Evolutionary conservation across 2,888 invertebrate genomes (phyloP).

Genomic region (Tridacna crocea): DNA sequence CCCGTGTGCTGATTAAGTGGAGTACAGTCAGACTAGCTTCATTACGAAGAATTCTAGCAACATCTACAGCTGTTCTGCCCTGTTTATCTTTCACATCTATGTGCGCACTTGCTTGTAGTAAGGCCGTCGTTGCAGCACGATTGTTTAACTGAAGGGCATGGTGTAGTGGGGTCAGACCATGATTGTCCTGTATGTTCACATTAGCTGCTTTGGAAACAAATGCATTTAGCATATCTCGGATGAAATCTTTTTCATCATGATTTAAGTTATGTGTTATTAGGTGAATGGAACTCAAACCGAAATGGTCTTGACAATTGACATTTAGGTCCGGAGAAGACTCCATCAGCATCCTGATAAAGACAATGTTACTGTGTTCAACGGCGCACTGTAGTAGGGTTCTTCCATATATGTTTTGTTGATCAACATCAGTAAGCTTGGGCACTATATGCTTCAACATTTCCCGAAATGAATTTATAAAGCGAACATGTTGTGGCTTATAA

Average conservation of each 20-base stretch:
- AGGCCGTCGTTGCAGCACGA: slow-evolving; percentile 20
- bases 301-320: neutral
- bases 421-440: neutral
- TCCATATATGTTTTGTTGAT: slow-evolving; percentile 6
- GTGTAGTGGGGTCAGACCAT: slow-evolving; percentile 38
- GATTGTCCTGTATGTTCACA: slow-evolving; percentile 35
- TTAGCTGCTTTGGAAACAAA: slow-evolving; percentile 16
- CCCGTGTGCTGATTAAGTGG: neutral
- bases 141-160: slow-evolving; percentile 31
- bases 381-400: slow-evolving; percentile 25
- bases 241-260: neutral
- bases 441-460: neutral
- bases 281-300: neutral
- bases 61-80: slow-evolving; percentile 22
- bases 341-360: slow-evolving; percentile 14
- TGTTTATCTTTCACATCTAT: slow-evolving; percentile 25
- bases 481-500: slow-evolving; percentile 27
- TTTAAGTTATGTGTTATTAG: neutral
- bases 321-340: neutral
- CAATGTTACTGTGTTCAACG: slow-evolving; percentile 26
- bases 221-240: neutral
- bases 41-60: slow-evolving; percentile 1
- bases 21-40: slow-evolving; percentile 13
- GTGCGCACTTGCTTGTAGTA: slow-evolving; percentile 14
- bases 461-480: neutral